Conservation (phyloP, 2,888 invertebrate genomes). For the Metopia argyrocephala region DNA sequence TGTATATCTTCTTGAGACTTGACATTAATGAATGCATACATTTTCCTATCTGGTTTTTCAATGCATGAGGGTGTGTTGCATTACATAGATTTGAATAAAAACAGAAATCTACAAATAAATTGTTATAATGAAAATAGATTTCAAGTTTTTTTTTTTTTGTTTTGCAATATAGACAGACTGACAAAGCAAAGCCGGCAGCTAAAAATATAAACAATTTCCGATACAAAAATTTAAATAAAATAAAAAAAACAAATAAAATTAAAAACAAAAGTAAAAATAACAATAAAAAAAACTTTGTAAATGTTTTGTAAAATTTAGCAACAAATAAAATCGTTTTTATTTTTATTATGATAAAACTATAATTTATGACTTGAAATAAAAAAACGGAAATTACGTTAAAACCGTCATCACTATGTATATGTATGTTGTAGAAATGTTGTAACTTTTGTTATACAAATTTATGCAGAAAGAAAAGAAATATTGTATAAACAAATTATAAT, state of each 20-base stretch:
- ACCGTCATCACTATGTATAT: neutral
- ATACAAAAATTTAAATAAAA: slow-evolving; percentile 17
- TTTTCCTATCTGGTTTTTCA: neutral
- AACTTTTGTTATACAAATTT: neutral
- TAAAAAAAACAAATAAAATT: slow-evolving; percentile 1
- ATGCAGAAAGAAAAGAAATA: neutral
- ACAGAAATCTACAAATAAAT: neutral
- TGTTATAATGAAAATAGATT: slow-evolving; percentile 34
- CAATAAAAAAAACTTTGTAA: slow-evolving; percentile 10
- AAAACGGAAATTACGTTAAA: slow-evolving; percentile 31
- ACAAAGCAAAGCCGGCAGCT: neutral
- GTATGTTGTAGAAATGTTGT: neutral
- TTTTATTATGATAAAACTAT: neutral
- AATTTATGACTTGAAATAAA: neutral
- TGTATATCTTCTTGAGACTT: neutral
- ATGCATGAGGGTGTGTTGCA: slow-evolving; percentile 33
- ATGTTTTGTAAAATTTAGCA: slow-evolving; percentile 7
- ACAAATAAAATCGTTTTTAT: neutral
- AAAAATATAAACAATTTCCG: slow-evolving; percentile 30
- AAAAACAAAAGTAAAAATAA: neutral
- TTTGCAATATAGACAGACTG: neutral
- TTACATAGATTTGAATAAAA: neutral
- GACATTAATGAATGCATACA: neutral
- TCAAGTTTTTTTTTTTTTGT: slow-evolving; percentile 7
- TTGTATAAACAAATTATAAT: neutral